Evolutionary conservation across 2,113 vertebrate genomes (phyloP).

Genomic region (Hypomesus transpacificus): DNA sequence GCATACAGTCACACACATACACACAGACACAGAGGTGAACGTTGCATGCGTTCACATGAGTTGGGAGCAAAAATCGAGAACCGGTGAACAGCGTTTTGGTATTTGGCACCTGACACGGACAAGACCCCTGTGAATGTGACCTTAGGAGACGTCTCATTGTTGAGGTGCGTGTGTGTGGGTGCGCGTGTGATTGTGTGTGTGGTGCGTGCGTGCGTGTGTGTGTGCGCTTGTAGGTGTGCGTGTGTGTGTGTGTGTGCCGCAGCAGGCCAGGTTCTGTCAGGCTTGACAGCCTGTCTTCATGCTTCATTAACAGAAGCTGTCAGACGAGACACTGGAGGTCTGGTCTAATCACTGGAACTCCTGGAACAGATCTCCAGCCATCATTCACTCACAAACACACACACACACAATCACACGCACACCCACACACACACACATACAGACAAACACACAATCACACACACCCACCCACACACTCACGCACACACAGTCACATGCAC

Average conservation of each 20-base stretch:
- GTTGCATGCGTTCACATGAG: too few relatives aligned
- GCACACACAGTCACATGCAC: neutral
- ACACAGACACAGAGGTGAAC: neutral
- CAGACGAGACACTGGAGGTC: constrained; percentile 2
- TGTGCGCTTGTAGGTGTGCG: neutral
- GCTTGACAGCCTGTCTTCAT: neutral
- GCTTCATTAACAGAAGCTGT: neutral
- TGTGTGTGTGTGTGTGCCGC: neutral
- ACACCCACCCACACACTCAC: neutral
- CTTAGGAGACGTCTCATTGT: neutral
- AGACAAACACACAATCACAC: neutral
- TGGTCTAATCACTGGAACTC: neutral
- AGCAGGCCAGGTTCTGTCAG: neutral
- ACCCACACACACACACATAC: neutral
- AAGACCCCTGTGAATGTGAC: too few relatives aligned
- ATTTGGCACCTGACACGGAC: too few relatives aligned
- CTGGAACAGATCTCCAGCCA: neutral
- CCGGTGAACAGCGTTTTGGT: too few relatives aligned
- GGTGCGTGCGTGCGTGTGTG: neutral
- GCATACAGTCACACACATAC: neutral
- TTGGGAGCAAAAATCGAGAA: too few relatives aligned
- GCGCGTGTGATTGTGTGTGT: neutral
- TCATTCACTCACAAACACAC: neutral
- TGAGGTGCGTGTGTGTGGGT: neutral
- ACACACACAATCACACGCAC: neutral